These are phyloP conservation scores for Nudaria mundana DNA, from an alignment of 2,888 invertebrate species.

Conservation along the genomic window DNA sequence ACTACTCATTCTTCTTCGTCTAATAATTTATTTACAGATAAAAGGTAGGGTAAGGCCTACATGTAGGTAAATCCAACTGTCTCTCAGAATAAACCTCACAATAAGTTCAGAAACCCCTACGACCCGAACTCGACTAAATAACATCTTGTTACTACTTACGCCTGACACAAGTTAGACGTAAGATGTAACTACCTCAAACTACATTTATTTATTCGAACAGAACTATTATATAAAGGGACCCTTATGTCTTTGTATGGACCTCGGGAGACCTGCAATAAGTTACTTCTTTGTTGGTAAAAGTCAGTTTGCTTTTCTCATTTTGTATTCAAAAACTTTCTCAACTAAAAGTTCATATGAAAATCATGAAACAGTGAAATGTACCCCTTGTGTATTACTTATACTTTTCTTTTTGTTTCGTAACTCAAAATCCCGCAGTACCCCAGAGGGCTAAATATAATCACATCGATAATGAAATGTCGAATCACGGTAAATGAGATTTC, in stretches of 20 bases:
- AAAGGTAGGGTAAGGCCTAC: no score
- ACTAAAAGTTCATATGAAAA: conserved; percentile 22
- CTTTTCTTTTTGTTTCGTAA: conserved; percentile 15
- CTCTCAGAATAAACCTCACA: conserved; percentile 27
- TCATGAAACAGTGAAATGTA: conserved; percentile 19
- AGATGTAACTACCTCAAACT: conserved; percentile 34
- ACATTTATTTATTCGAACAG: conserved; percentile 21
- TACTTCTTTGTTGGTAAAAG: conserved; percentile 11
- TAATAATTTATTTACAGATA: no score
- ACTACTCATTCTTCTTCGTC: no score
- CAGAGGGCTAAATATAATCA: conserved; percentile 33
- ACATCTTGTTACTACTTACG: conserved; percentile 44
- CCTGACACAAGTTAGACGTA: conserved; percentile 42
- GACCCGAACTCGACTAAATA: conserved; percentile 53
- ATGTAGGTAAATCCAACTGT: conserved; percentile 9
- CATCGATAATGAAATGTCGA: conserved; percentile 38
- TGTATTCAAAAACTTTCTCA: conserved; percentile 41
- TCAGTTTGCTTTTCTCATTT: conserved; percentile 23
- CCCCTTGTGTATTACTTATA: conserved; percentile 12
- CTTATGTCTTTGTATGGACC: conserved; percentile 24
- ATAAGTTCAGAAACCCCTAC: conserved; percentile 46
- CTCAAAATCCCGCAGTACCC: conserved; percentile 18
- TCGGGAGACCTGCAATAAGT: conserved; percentile 13
- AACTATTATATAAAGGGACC: conserved; percentile 25
- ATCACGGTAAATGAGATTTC: conserved; percentile 36